These are phyloP conservation scores for Phalanger gymnotis DNA, from an alignment of 2,797 vertebrate genomes.

Conservation along the genomic window DNA sequence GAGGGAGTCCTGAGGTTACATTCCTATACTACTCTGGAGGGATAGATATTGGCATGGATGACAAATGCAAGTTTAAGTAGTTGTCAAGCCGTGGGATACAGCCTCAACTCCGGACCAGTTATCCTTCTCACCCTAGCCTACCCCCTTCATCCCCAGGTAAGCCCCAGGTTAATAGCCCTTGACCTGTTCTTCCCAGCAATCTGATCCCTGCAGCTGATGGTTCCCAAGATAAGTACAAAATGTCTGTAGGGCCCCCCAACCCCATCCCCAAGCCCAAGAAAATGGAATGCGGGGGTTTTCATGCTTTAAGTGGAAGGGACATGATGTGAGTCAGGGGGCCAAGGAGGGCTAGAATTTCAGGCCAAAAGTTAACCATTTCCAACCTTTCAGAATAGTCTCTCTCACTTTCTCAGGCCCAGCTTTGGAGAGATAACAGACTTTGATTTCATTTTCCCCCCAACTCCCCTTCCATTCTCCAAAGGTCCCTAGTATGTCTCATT, in stretches of 20 bases:
- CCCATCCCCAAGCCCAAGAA: not conserved
- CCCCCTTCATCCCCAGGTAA: not conserved
- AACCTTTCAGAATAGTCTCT: conserved; percentile 14
- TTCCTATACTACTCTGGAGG: not conserved
- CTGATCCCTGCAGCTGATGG: not conserved
- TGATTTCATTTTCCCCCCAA: not conserved
- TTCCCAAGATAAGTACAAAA: not conserved
- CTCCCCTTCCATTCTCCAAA: not conserved
- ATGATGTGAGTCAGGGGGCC: conserved; percentile 62
- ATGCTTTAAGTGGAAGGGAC: conserved; percentile 49
- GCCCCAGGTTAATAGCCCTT: not conserved
- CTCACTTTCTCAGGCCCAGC: not conserved
- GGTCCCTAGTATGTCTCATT: not conserved
- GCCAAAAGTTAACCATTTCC: conserved; percentile 74
- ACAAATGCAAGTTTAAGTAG: not conserved
- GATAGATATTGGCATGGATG: not conserved
- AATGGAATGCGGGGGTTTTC: not conserved
- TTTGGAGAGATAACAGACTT: not conserved
- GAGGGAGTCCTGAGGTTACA: not conserved
- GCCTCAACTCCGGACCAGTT: not conserved
- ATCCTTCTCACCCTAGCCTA: not conserved
- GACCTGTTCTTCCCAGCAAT: not conserved
- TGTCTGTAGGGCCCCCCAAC: not conserved
- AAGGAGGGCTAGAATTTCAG: conserved; percentile 22
- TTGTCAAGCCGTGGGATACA: conserved; percentile 35